A percentile compares a stretch with the other conserved stretches of the same genome.
Evolutionary conservation across 2,797 vertebrate genomes (phyloP).

Genomic region (Ptychobarbus kaznakovi): DNA sequence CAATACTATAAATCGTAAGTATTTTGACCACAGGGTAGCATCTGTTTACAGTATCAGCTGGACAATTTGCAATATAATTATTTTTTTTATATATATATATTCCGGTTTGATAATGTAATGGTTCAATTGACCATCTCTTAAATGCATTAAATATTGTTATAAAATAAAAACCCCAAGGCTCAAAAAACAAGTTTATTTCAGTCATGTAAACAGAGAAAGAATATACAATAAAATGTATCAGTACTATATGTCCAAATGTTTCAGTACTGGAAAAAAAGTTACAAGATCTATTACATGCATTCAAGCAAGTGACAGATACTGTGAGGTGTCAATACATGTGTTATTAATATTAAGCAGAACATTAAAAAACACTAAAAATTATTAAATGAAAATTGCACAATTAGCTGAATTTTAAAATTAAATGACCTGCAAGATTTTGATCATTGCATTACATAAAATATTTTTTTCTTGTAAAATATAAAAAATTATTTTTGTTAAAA

Average conservation of each 20-base stretch:
- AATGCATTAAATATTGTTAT: not conserved
- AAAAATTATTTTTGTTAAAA: too few relatives aligned
- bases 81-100: too few relatives aligned
- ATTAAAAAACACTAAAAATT: slow-evolving; percentile 5
- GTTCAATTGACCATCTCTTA: not conserved
- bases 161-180: not conserved
- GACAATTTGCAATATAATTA: not conserved
- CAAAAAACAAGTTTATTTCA: slow-evolving; percentile 38
- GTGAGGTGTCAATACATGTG: slow-evolving; percentile 8
- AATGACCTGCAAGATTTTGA: not conserved
- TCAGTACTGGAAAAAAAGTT: not conserved
- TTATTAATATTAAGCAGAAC: not conserved
- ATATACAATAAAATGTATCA: slow-evolving; percentile 20
- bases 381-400: not conserved
- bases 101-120: too few relatives aligned
- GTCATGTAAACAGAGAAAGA: slow-evolving; percentile 33
- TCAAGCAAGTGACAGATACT: slow-evolving; percentile 19
- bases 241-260: not conserved
- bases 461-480: too few relatives aligned
- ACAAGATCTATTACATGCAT: slow-evolving; percentile 28
- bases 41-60: not conserved
- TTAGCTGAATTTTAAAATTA: not conserved
- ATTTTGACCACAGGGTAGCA: not conserved
- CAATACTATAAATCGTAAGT: not conserved
- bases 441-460: not conserved